Evolutionary conservation across 2,113 vertebrate species (phyloP).

Genomic region (Eublepharis macularius): DNA sequence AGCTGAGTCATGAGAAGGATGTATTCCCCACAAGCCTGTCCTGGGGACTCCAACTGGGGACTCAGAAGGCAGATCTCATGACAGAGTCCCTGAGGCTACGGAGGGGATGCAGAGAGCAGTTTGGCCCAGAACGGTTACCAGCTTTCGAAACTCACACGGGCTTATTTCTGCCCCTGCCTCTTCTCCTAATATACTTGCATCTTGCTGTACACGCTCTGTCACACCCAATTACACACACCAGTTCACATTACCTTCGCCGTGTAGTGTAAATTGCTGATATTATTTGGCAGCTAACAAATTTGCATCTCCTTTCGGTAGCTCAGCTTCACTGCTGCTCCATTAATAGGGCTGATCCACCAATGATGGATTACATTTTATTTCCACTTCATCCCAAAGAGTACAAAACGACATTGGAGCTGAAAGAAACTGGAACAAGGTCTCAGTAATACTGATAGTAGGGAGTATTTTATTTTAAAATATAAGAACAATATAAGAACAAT

Average conservation of each 20-base stretch:
- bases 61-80: not conserved
- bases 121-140: not conserved
- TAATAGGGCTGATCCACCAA: not conserved
- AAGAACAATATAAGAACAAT: not conserved
- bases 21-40: not conserved
- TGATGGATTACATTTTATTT: not conserved
- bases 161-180: not conserved
- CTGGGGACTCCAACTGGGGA: not conserved
- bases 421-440: not conserved
- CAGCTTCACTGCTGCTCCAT: not conserved
- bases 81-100: not conserved
- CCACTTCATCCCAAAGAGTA: not conserved
- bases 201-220: not conserved
- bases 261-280: not conserved
- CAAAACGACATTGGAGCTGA: not conserved
- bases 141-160: not conserved
- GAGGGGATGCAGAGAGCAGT: not conserved
- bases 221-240: conserved; percentile 2
- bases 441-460: not conserved
- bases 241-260: not conserved
- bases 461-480: too few species aligned
- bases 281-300: conserved; percentile 6
- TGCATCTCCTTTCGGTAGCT: not conserved
- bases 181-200: not conserved
- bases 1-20: not conserved